Percentiles rank a stretch among this genome's conserved stretches.
Conservation (phyloP, 2,113 vertebrate genomes). For the Martes martes region DNA sequence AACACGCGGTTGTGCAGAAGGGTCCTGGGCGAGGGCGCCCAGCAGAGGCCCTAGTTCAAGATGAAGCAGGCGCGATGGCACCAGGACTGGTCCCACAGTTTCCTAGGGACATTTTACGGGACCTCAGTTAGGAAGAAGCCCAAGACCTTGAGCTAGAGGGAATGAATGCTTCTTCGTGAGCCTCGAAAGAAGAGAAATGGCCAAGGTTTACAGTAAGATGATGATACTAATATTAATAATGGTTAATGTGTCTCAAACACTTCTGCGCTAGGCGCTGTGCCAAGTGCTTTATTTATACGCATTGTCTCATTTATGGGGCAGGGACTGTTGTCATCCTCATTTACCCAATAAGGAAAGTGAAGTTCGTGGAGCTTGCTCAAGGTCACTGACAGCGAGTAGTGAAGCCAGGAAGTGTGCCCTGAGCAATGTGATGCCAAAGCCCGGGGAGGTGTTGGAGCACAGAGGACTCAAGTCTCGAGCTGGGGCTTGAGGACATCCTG, state of each 20-base stretch:
- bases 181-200: not conserved
- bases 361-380: constrained; percentile 11
- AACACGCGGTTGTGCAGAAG: too few relatives aligned
- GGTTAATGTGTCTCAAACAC: not conserved
- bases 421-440: not conserved
- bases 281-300: not conserved
- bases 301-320: not conserved
- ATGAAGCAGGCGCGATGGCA: not conserved
- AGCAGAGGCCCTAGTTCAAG: not conserved
- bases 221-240: not conserved
- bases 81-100: not conserved
- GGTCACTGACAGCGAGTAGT: not conserved
- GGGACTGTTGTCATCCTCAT: not conserved
- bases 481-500: not conserved
- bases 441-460: not conserved
- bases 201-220: not conserved
- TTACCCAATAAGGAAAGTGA: not conserved
- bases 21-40: not conserved
- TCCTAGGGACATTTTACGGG: not conserved
- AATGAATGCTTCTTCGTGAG: not conserved
- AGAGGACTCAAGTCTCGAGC: not conserved
- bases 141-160: not conserved
- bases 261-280: not conserved
- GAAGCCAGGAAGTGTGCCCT: not conserved
- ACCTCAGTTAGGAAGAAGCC: not conserved